Conservation (phyloP, 2,888 invertebrate genomes). For the Dynastes maya region DNA sequence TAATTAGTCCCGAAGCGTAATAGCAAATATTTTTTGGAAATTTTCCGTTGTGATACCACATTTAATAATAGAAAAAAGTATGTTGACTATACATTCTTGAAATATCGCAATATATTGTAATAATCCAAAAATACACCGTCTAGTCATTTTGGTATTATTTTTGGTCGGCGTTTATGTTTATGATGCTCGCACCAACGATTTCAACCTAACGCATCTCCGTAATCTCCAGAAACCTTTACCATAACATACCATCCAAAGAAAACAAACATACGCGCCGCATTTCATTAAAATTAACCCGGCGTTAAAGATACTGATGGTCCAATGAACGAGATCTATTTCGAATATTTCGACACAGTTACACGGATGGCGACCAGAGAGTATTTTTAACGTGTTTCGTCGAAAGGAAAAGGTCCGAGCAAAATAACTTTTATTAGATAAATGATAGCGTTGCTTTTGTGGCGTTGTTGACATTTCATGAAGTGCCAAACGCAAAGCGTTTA, state of each 20-base stretch:
- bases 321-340: slow-evolving; percentile 5
- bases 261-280: not conserved
- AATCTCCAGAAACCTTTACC: not conserved
- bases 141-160: slow-evolving; percentile 9
- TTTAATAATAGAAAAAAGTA: not conserved
- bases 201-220: not conserved
- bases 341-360: slow-evolving; percentile 14
- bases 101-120: not conserved
- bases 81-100: not conserved
- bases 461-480: not conserved
- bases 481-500: not conserved
- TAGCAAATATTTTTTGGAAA: not conserved
- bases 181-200: not conserved
- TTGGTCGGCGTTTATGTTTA: not conserved
- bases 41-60: not conserved
- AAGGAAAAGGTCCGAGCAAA: not conserved
- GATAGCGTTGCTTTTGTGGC: not conserved
- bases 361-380: not conserved
- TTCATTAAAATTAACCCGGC: not conserved
- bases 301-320: not conserved
- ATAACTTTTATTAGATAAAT: slow-evolving; percentile 14
- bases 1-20: too few species aligned
- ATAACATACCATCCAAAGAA: slow-evolving; percentile 4
- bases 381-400: slow-evolving; percentile 9
- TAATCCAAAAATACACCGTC: slow-evolving; percentile 4